Base-by-base conservation (phyloP, 2,888 invertebrate genomes). In the Leptinotarsa tumamoca region DNA sequence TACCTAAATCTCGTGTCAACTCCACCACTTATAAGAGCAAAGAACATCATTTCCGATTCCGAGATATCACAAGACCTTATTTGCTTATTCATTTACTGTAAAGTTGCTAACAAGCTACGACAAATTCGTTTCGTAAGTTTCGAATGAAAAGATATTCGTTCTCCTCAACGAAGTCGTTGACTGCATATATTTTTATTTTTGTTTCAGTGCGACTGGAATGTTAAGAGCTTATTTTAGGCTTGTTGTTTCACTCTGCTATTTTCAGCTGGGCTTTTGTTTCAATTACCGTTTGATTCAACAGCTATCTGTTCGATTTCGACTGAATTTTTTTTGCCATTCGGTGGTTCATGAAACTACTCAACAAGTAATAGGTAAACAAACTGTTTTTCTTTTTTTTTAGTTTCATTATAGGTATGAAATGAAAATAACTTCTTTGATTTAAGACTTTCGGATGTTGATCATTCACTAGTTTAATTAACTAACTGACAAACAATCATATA, bases 191-290 rank as follows among this genome's bases (percentile, higher is more conserved):
- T 58, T 58, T 58, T 14, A 58, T 58, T 58, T 23, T 21, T 13
- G 15, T 58, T 58, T 58, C 58, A 58, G 27, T 27, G 23, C 58
- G 21, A 23, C 58, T 58, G 58, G 58, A 58, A 58, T 58, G 58
- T 58, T 27, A 58, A 58, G 58, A 58, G 58, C 58, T 58, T 58
- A 58, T 58, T 58, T 58, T 58, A 58, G 21, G 58, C 58, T 58
- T 58, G 58, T 58, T 58, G 58, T 23, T 58, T 18, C 52, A 15
- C 52, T 52, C 52, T 52, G n/a, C 52, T 52, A 52, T 52, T 58
- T 58, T 58, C 14, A 58, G 58, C 23, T 58, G 58, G 23, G 18
- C 58, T 23, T 58, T 58, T 58, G 58, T 58, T 54, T 27, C 58
- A 23, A 23, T 23, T 4, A 18, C 21, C 4, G 14, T 15, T 58